Evolutionary conservation across 2,888 invertebrate species (phyloP), one percentile per base, ranked within the genome.

Genomic region (Dione juno): DNA sequence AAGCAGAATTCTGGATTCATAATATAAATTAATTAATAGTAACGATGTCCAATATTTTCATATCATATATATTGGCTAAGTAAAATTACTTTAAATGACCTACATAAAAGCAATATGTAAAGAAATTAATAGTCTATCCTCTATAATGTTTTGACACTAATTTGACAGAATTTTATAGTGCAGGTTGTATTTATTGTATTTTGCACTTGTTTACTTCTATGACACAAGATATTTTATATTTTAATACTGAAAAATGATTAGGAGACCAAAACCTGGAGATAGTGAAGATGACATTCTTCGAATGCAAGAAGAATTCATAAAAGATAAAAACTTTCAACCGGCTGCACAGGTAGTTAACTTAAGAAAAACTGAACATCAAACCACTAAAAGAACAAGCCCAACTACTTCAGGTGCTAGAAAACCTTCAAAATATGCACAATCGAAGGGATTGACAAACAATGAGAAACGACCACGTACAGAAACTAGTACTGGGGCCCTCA

Each of bases 241-340:
- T 11, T 37, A 63, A 19, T 9, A 16, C 3, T 14, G 13, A n/a
- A 64, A 40, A 35, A 96, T 96, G 96, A 92, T 94, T 75, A 91
- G 92, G 75, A 91, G 97, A 76, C 96, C 97, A 0, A 95, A 95
- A 80, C 94, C 94, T 2, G 94, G 94, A 7, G 97, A 97, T 82
- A 94, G 93, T 53, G 97, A 97, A 78, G 95, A 96, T 16, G 97
- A 97, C 80, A 93, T 97, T 48, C 88, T 97, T 21, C 94, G 94
- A 70, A 94, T 96, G 94, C 96, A 97, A 82, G 94, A 95, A 77
- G 95, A 96, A 75, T 97, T 96, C 82, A 83, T 95, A 21, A 89
- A 84, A 52, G 92, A 95, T 75, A 94, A 94, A 37, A 88, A 88
- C 61, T 85, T 95, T 66, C 90, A 94, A 71, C 95, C 96, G 3